Evolutionary conservation across 2,113 vertebrate genomes (phyloP).

Genomic region (Anhinga anhinga): DNA sequence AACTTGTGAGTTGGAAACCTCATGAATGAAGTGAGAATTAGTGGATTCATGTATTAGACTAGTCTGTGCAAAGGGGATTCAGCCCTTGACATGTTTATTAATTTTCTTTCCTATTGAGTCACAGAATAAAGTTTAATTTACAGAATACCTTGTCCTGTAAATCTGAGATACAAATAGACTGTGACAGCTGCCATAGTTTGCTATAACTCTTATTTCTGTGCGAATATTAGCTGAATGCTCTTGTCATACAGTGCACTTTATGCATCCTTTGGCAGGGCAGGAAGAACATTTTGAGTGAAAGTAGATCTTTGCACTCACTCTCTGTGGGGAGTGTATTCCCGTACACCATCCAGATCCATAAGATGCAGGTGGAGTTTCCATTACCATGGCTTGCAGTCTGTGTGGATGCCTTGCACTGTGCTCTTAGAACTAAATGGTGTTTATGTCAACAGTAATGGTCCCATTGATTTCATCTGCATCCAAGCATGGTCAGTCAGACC

Average conservation of each 20-base stretch:
- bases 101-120: background rate
- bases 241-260: background rate
- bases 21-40: background rate
- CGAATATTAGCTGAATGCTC: background rate
- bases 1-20: background rate
- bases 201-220: background rate
- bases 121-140: background rate
- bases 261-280: background rate
- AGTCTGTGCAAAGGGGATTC: too few relatives aligned
- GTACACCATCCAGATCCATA: accelerated
- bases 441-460: background rate
- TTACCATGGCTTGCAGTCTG: background rate
- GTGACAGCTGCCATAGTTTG: background rate
- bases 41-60: background rate
- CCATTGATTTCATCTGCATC: background rate
- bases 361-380: background rate
- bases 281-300: background rate
- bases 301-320: accelerated
- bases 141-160: background rate
- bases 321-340: too few relatives aligned
- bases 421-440: background rate
- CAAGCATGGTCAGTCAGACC: background rate
- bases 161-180: background rate
- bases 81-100: background rate
- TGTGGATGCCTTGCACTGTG: background rate